A percentile compares a stretch with the other conserved stretches of the same genome.
phyloP scores from a whole-genome alignment of 2,797 vertebrate species.

The Chiroxiphia lanceolata region DNA sequence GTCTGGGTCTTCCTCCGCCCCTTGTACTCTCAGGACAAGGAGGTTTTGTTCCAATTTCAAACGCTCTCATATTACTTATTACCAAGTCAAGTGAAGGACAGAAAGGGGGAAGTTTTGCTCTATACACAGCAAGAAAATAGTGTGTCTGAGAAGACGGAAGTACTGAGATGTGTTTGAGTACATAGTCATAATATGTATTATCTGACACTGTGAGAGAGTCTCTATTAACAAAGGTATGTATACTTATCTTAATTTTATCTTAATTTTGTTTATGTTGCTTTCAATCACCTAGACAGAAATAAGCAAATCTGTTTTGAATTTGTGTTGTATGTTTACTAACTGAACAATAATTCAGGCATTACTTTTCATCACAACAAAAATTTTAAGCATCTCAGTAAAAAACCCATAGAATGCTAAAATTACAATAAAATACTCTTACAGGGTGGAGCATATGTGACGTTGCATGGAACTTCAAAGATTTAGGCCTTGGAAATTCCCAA shows the following conservation, averaged over 20 bases:
- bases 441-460: background rate
- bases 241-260: background rate
- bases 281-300: background rate
- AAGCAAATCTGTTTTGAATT: background rate
- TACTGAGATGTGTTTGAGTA: background rate
- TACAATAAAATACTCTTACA: background rate
- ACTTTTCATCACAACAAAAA: background rate
- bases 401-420: background rate
- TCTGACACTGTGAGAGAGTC: background rate
- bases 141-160: background rate
- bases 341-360: background rate
- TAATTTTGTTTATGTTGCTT: background rate
- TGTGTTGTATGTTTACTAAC: background rate
- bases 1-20: constrained; percentile 20
- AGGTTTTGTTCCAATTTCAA: constrained; percentile 49
- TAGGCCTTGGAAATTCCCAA: background rate
- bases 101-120: background rate
- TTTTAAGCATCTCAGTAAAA: background rate
- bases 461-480: background rate
- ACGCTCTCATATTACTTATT: constrained; percentile 4
- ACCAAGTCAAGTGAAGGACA: constrained; percentile 36
- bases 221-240: constrained; percentile 22
- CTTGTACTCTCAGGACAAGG: constrained; percentile 21
- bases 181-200: background rate
- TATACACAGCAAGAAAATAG: constrained; percentile 12